These are phyloP conservation scores for Sula dactylatra DNA, from an alignment of 2,113 vertebrate species.

Conservation along the genomic window DNA sequence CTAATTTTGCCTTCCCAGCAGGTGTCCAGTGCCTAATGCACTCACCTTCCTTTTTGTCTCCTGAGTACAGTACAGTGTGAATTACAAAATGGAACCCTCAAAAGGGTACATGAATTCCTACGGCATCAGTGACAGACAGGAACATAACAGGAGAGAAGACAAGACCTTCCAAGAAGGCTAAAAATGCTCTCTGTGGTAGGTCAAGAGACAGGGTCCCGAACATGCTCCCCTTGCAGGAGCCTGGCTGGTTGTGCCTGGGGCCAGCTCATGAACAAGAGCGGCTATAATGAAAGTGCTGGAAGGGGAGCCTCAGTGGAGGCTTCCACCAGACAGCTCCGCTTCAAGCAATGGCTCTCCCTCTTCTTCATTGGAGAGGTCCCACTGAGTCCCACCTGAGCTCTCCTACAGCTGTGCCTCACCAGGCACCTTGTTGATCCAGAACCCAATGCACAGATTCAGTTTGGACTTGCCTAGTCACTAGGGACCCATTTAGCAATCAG, in stretches of 20 bases:
- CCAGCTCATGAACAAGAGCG: not conserved
- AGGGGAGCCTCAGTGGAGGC: not conserved
- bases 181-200: not conserved
- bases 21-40: not conserved
- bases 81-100: not conserved
- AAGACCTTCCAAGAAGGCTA: not conserved
- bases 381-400: not conserved
- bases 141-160: not conserved
- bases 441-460: fast-evolving
- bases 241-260: not conserved
- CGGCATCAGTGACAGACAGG: not conserved
- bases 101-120: not conserved
- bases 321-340: not conserved
- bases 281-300: not conserved
- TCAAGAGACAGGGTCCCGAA: fast-evolving
- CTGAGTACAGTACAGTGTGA: fast-evolving
- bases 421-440: too few relatives aligned
- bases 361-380: too few relatives aligned
- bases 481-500: fast-evolving
- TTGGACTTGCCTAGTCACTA: not conserved
- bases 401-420: not conserved
- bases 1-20: not conserved
- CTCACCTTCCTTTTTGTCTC: not conserved
- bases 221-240: not conserved
- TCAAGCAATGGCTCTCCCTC: not conserved